Base-by-base conservation (phyloP, 2,888 invertebrate species). In the Lasioglossum leucozonium region DNA sequence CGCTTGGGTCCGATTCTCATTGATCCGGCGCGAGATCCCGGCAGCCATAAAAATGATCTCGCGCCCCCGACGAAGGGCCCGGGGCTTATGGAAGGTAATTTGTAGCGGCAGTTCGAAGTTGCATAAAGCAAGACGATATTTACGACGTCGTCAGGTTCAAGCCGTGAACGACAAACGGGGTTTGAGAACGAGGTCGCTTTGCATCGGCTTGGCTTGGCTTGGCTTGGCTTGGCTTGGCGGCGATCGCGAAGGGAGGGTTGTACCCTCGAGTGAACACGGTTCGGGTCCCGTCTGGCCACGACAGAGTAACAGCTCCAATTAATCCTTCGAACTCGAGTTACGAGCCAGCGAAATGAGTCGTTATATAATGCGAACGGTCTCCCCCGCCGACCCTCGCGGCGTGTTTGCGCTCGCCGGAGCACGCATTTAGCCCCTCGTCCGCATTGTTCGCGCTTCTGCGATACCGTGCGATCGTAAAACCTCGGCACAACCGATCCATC, bases 271-370 rank as follows among this genome's bases (percentile, higher is more conserved):
- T 88, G 92, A 91, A 88, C 92, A 91, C 89, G 81, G 85, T 90
- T 89, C 87, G 88, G 90, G 72, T 86, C 90, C 92, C 92, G 90
- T 92, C 92, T 92, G 91, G 92, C 86, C 88, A 87, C 90, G 92
- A 91, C 91, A 89, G 92, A 90, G 91, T 93, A 92, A 92, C 92
- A 91, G 90, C 90, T 86, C 88, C 91, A 91, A 93, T 93, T 92
- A 93, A 93, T 93, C 92, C 92, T 92, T 91, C 91, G 91, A 92
- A 93, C 91, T 91, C 91, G 90, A 92, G 92, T 93, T 93, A 93
- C 93, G 92, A 92, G 87, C 91, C 87, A 88, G 83, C 89, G 90
- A 90, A 92, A 92, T 89, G 92, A 92, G 89, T 92, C 91, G 91
- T 92, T 92, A 92, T 92, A 92, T 92, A 92, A 92, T 92, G 91